A percentile compares a stretch with the other conserved stretches of the same genome.
phyloP scores from a whole-genome alignment of 2,113 vertebrate species.

The Todiramphus chloris region DNA sequence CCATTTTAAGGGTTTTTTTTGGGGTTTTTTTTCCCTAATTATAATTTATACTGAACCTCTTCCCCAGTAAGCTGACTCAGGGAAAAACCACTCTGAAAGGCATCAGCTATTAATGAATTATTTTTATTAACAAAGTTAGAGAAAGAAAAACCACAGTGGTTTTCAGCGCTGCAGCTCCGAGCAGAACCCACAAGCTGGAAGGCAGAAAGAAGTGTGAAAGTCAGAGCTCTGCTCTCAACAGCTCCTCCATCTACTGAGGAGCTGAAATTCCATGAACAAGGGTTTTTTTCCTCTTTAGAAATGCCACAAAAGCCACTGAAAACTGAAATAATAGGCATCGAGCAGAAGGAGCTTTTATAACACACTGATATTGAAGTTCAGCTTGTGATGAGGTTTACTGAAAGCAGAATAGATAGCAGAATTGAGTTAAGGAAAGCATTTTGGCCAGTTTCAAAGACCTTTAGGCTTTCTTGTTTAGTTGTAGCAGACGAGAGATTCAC shows the following conservation, averaged over 20 bases:
- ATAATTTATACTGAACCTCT: neutral
- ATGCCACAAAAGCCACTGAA: constrained; percentile 21
- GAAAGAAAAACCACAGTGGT: constrained; percentile 5
- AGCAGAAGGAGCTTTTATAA: constrained; percentile 3
- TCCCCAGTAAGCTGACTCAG: constrained; percentile 1
- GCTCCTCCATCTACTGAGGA: neutral
- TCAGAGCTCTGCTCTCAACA: neutral
- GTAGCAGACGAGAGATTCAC: neutral
- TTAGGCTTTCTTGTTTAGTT: neutral
- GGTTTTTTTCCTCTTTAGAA: neutral
- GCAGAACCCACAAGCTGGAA: neutral
- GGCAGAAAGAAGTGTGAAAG: neutral
- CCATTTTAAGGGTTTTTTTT: neutral
- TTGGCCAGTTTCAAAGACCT: neutral
- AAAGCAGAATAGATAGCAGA: neutral
- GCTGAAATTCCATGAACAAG: neutral
- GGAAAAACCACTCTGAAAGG: constrained; percentile 7
- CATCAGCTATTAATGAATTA: constrained; percentile 28
- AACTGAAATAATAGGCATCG: constrained; percentile 32
- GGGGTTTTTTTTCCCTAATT: neutral
- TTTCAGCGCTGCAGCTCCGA: neutral
- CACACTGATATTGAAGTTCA: neutral
- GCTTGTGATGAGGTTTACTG: neutral
- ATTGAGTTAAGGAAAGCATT: neutral
- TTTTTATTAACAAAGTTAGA: constrained; percentile 45